phyloP scores from a whole-genome alignment of 1,140 invertebrate genomes.

The Maniola jurtina region DNA sequence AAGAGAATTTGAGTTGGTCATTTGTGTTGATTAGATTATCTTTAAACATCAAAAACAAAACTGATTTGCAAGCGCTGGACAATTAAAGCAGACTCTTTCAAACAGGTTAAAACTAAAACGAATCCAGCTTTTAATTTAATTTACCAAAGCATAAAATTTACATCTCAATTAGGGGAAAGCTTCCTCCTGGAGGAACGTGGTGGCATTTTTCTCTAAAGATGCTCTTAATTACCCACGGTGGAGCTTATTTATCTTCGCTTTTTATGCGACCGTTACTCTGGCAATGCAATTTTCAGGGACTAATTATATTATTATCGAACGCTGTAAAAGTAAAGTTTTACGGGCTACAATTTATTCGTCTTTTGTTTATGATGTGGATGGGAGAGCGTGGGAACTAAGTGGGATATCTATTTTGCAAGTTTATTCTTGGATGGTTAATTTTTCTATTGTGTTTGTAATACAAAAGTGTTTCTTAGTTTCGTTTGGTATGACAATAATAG shows the following conservation, averaged over 20 bases:
- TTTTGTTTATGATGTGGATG: slow-evolving; percentile 16
- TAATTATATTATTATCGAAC: slow-evolving; percentile 55
- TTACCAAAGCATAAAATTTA: slow-evolving; percentile 11
- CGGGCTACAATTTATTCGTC: slow-evolving; percentile 13
- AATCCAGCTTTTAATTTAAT: background rate
- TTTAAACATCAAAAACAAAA: no score
- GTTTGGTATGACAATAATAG: background rate
- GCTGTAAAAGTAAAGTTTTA: slow-evolving; percentile 32
- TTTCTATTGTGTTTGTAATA: background rate
- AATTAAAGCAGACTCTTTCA: background rate
- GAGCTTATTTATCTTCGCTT: slow-evolving; percentile 44
- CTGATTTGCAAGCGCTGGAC: background rate
- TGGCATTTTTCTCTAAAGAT: slow-evolving; percentile 35
- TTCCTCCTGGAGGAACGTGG: slow-evolving; percentile 19
- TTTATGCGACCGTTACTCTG: slow-evolving; percentile 41
- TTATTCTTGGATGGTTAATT: background rate
- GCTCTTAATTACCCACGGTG: slow-evolving; percentile 40
- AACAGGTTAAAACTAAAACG: background rate
- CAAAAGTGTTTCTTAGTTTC: background rate
- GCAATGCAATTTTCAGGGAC: slow-evolving; percentile 43
- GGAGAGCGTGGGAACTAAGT: background rate
- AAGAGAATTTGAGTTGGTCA: no score
- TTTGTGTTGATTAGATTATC: no score
- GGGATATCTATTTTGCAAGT: background rate
- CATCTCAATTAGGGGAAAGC: slow-evolving; percentile 25